These are phyloP conservation scores for Morelia viridis DNA, from an alignment of 2,797 vertebrate species.

Conservation along the genomic window DNA sequence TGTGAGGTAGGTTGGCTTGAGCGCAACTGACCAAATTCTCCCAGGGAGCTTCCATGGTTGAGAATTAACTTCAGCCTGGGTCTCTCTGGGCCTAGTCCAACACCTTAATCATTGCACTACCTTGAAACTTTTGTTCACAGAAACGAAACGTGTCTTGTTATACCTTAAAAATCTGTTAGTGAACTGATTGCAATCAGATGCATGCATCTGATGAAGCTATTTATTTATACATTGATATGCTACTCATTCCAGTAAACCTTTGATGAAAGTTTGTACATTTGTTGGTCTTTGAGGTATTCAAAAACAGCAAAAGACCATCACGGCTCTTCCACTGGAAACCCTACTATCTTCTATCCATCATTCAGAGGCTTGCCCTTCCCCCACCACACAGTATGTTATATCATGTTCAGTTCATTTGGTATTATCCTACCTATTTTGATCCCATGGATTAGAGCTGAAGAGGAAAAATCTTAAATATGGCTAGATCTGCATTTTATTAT, in stretches of 20 bases:
- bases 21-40: neutral
- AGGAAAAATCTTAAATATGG: neutral
- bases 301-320: neutral
- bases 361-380: neutral
- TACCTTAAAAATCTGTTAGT: neutral
- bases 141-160: neutral
- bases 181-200: neutral
- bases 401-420: conserved; percentile 10
- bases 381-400: neutral
- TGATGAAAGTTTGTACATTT: neutral
- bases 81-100: neutral
- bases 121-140: neutral
- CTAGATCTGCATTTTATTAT: neutral
- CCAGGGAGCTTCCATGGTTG: neutral
- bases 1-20: neutral
- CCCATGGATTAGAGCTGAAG: conserved; percentile 1
- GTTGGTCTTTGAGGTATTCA: neutral
- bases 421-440: neutral
- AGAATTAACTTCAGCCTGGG: neutral
- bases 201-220: neutral
- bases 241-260: neutral
- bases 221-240: neutral
- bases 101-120: neutral
- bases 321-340: neutral
- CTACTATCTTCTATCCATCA: neutral